phyloP scores from a whole-genome alignment of 23 tunicate genomes.

The Styela clava region DNA sequence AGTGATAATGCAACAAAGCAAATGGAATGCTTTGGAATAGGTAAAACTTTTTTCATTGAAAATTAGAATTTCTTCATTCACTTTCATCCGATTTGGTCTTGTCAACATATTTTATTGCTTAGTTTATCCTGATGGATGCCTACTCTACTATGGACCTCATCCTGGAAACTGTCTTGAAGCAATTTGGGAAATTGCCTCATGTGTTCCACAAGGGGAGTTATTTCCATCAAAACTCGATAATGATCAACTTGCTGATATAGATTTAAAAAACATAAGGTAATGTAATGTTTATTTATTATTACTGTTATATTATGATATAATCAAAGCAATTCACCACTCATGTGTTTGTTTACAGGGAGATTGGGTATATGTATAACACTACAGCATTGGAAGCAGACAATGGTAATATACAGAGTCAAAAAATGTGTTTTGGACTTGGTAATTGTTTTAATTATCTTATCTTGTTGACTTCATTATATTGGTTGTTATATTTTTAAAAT shows the following conservation, averaged over 20 bases:
- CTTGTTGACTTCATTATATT: not conserved
- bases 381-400: not conserved
- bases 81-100: no score
- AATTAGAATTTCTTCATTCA: no score
- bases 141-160: conserved; percentile 1
- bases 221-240: not conserved
- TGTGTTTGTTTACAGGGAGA: no score
- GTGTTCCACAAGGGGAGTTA: not conserved
- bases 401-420: not conserved
- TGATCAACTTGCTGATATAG: not conserved
- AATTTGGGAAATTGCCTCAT: conserved; percentile 3
- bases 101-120: no score
- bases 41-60: not conserved
- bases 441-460: not conserved
- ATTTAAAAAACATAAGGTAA: not conserved
- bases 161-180: conserved; percentile 15
- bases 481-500: no score
- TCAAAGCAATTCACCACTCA: no score
- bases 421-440: conserved; percentile 4
- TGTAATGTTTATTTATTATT: not conserved
- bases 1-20: conserved; percentile 7
- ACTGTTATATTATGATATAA: no score
- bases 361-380: no score
- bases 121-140: not conserved
- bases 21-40: conserved; percentile 31